Evolutionary conservation across 2,888 invertebrate species (phyloP).

Genomic region (Anthrax anthrax): DNA sequence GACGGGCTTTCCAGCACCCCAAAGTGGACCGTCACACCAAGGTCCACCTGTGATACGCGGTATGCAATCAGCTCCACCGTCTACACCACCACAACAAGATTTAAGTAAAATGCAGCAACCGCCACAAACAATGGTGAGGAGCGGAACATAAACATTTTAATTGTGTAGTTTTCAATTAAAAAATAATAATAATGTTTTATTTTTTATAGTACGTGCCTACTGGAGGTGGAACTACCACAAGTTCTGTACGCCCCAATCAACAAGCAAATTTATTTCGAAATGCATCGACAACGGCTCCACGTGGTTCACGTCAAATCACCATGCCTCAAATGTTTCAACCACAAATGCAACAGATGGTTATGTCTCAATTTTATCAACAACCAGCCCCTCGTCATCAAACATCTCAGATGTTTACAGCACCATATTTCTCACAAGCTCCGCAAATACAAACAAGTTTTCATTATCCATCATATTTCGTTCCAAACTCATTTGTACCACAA

Average conservation of each 20-base stretch:
- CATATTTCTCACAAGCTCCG: slow-evolving; percentile 20
- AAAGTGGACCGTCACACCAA: slow-evolving; percentile 22
- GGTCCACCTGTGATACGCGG: slow-evolving; percentile 23
- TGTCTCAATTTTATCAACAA: slow-evolving; percentile 21
- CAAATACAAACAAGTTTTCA: slow-evolving; percentile 1
- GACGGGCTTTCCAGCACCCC: slow-evolving; percentile 23
- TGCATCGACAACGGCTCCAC: slow-evolving; percentile 18
- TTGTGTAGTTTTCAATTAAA: neutral
- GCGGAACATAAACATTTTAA: neutral
- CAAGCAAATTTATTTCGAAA: slow-evolving; percentile 23
- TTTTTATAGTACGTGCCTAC: slow-evolving; percentile 23
- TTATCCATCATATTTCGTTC: slow-evolving; percentile 1
- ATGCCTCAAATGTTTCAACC: slow-evolving; percentile 20
- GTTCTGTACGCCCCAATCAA: slow-evolving; percentile 13
- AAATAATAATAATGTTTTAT: neutral
- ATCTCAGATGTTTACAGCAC: slow-evolving; percentile 14
- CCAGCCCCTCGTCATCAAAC: slow-evolving; percentile 23
- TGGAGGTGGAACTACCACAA: slow-evolving; percentile 22
- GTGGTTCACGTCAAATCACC: slow-evolving; percentile 12
- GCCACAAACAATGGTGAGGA: slow-evolving; percentile 25
- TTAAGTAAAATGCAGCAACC: slow-evolving; percentile 29
- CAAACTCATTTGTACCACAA: slow-evolving; percentile 17
- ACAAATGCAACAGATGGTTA: slow-evolving; percentile 23
- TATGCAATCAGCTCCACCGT: slow-evolving; percentile 26
- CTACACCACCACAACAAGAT: slow-evolving; percentile 23